Percentiles rank a stretch among this genome's conserved stretches.
Conservation (phyloP, 2,797 vertebrate species). For the Gymnothorax javanicus region DNA sequence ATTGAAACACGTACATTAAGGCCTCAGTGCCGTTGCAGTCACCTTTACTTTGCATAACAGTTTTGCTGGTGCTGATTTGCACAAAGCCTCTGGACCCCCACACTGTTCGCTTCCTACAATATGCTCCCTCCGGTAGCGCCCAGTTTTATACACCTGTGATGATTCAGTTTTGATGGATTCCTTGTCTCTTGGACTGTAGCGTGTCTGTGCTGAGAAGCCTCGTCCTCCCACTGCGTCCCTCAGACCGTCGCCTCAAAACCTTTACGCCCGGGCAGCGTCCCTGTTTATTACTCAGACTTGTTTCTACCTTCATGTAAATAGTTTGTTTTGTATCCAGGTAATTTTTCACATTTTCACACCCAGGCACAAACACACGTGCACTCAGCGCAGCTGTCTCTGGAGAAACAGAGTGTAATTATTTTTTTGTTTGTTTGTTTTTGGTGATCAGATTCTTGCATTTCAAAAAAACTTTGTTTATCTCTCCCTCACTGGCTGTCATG, state of each 20-base stretch:
- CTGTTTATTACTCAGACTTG: background rate
- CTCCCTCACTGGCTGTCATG: constrained; percentile 10
- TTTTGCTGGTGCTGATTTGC: constrained; percentile 21
- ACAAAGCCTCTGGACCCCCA: background rate
- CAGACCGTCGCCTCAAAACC: background rate
- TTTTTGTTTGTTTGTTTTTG: background rate
- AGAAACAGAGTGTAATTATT: background rate
- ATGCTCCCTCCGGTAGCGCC: background rate
- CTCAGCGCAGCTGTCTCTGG: background rate
- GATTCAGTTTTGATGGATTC: background rate
- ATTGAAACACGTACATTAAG: background rate
- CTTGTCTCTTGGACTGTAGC: background rate
- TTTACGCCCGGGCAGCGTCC: background rate
- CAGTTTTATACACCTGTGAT: background rate
- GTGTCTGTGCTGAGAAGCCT: background rate
- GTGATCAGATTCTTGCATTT: background rate
- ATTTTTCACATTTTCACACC: constrained; percentile 9
- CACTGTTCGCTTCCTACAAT: background rate
- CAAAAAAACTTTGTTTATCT: background rate
- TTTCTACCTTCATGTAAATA: constrained; percentile 26
- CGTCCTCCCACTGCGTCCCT: background rate
- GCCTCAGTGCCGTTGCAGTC: background rate
- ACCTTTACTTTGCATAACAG: constrained; percentile 10
- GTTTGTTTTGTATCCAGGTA: constrained; percentile 24
- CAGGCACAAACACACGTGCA: background rate